Evolutionary conservation across 1,140 invertebrate species (phyloP).

Genomic region (Drosophila ohnishii): DNA sequence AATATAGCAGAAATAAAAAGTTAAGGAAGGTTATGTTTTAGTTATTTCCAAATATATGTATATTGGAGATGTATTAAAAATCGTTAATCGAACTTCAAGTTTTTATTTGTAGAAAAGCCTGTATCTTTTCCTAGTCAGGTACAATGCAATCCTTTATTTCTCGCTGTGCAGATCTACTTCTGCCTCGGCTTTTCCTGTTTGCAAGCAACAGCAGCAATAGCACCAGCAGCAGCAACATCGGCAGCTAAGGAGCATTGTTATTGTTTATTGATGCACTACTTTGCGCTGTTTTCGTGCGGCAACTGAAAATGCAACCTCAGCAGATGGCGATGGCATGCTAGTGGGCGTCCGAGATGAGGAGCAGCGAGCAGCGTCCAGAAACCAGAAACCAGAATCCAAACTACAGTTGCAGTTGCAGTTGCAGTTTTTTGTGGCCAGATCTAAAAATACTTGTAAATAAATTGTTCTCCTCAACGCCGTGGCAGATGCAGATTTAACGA

Average conservation of each 20-base stretch:
- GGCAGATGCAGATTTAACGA: conserved; percentile 48
- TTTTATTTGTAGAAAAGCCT: neutral
- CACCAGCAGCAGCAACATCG: conserved; percentile 22
- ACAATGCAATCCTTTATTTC: neutral
- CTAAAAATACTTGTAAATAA: conserved; percentile 36
- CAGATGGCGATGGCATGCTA: conserved; percentile 58
- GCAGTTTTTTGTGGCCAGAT: conserved; percentile 39
- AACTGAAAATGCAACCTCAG: conserved; percentile 52
- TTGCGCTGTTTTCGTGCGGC: conserved; percentile 80
- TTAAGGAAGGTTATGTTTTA: neutral
- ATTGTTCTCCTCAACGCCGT: conserved; percentile 8
- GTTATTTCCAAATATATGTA: neutral
- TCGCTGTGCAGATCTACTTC: conserved; percentile 30
- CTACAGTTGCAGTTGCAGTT: conserved; percentile 37
- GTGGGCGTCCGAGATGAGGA: conserved; percentile 66
- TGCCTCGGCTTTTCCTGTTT: conserved; percentile 64
- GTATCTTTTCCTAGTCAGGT: no score
- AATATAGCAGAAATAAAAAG: neutral
- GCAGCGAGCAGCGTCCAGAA: conserved; percentile 26
- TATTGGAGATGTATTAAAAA: neutral
- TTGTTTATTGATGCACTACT: conserved; percentile 82
- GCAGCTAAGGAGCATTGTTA: conserved; percentile 67
- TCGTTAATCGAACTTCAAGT: neutral
- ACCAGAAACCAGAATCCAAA: conserved; percentile 31
- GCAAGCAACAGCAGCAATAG: conserved; percentile 15